Conservation (phyloP, 92 coral and sea anemone species). For the Siderastrea siderea region DNA sequence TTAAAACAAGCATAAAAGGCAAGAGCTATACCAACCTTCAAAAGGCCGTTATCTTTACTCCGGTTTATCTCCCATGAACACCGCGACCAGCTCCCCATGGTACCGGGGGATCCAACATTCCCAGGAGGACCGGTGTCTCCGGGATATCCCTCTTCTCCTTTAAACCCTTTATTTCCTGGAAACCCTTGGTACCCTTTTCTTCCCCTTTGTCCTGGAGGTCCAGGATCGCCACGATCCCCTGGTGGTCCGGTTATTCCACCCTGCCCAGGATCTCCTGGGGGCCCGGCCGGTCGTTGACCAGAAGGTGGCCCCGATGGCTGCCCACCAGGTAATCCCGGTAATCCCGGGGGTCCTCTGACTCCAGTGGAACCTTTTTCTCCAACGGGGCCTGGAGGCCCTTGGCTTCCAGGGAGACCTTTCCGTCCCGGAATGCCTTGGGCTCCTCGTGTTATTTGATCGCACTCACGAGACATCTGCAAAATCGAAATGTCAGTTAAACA, state of each 20-base stretch:
- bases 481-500: not conserved
- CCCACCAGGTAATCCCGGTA: slow-evolving; percentile 12
- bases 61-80: slow-evolving; percentile 69
- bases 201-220: slow-evolving; percentile 35
- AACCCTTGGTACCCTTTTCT: slow-evolving; percentile 69
- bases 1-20: not conserved
- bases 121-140: slow-evolving; percentile 65
- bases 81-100: slow-evolving; percentile 56
- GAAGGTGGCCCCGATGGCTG: slow-evolving; percentile 27
- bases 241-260: slow-evolving; percentile 30
- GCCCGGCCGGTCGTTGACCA: slow-evolving; percentile 20
- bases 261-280: slow-evolving; percentile 44
- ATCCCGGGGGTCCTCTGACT: slow-evolving; percentile 56
- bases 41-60: slow-evolving; percentile 68
- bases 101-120: slow-evolving; percentile 55
- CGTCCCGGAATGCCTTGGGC: slow-evolving; percentile 55
- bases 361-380: slow-evolving; percentile 45
- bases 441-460: slow-evolving; percentile 60
- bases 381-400: slow-evolving; percentile 43
- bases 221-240: slow-evolving; percentile 64
- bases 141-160: slow-evolving; percentile 56
- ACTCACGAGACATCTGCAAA: slow-evolving; percentile 42
- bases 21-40: slow-evolving; percentile 37
- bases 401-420: slow-evolving; percentile 52
- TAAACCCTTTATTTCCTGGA: slow-evolving; percentile 53